Percentiles rank a stretch among this genome's conserved stretches.
These are phyloP conservation scores for Petrolisthes manimaculis DNA, from an alignment of 2,888 invertebrate species.

Conservation along the genomic window DNA sequence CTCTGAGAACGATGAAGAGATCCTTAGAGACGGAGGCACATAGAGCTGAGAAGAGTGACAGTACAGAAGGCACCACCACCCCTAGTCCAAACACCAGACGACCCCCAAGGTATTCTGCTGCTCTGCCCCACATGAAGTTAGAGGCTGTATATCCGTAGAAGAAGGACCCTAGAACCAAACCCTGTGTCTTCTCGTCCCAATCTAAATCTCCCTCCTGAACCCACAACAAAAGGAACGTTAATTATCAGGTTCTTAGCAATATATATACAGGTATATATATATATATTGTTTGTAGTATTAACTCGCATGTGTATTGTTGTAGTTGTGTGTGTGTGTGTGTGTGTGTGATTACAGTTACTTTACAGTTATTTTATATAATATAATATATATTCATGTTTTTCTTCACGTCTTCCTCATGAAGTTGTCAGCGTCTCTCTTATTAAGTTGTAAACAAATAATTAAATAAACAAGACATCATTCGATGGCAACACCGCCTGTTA, in stretches of 20 bases:
- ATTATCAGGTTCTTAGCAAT: not conserved
- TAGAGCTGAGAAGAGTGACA: conserved; percentile 86
- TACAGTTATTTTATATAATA: too few species aligned
- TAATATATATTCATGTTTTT: too few species aligned
- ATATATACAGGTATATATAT: too few species aligned
- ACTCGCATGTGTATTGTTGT: too few species aligned
- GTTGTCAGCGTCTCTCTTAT: too few species aligned
- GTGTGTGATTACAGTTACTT: too few species aligned
- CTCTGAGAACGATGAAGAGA: conserved; percentile 81
- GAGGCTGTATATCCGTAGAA: conserved; percentile 48
- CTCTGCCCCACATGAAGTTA: conserved; percentile 69
- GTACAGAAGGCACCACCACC: conserved; percentile 83
- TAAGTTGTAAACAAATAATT: too few species aligned
- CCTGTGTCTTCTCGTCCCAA: conserved; percentile 73
- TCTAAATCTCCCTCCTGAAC: not conserved
- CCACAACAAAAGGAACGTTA: not conserved
- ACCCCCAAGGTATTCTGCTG: conserved; percentile 86
- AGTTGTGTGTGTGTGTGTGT: too few species aligned
- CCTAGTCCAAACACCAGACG: conserved; percentile 88
- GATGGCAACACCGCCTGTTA: too few species aligned
- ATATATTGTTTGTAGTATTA: too few species aligned
- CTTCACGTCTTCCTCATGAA: too few species aligned
- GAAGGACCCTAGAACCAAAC: conserved; percentile 79
- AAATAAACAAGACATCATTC: too few species aligned
- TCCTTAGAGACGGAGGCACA: conserved; percentile 78